Percentiles rank a stretch among this genome's conserved stretches.
Evolutionary conservation across 2,113 vertebrate species (phyloP).

Genomic region (Halcyon senegalensis): DNA sequence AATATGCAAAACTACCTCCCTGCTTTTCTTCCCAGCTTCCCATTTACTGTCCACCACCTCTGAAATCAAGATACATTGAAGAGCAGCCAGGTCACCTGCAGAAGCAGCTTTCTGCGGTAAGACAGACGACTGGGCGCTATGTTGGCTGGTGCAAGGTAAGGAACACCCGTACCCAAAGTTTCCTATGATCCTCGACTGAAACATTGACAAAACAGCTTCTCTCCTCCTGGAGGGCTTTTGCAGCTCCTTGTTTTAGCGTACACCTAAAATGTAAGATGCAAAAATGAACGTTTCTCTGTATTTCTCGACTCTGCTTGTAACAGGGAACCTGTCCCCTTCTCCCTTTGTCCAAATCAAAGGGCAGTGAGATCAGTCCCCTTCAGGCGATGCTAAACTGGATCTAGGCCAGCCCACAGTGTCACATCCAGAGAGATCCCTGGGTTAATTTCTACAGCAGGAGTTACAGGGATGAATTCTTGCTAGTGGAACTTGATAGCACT

Average conservation of each 20-base stretch:
- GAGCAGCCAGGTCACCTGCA: conserved; percentile 82
- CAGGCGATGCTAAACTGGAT: background rate
- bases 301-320: background rate
- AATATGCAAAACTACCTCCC: accelerated
- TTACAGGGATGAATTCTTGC: accelerated
- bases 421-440: background rate
- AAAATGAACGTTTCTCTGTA: background rate
- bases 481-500: background rate
- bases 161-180: accelerated
- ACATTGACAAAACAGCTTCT: accelerated
- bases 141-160: conserved; percentile 82
- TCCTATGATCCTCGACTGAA: accelerated
- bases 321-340: background rate
- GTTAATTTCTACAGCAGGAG: background rate
- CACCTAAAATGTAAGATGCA: background rate
- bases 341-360: background rate
- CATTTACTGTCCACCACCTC: conserved; percentile 77
- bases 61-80: conserved; percentile 69
- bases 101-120: conserved; percentile 68
- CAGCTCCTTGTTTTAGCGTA: background rate
- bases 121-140: conserved; percentile 59
- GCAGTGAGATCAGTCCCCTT: background rate
- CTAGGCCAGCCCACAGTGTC: background rate
- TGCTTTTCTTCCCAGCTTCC: conserved; percentile 78
- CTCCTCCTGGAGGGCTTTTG: background rate